Evolutionary conservation across 2,113 vertebrate genomes (phyloP).

Genomic region (Chloropsis cyanopogon): DNA sequence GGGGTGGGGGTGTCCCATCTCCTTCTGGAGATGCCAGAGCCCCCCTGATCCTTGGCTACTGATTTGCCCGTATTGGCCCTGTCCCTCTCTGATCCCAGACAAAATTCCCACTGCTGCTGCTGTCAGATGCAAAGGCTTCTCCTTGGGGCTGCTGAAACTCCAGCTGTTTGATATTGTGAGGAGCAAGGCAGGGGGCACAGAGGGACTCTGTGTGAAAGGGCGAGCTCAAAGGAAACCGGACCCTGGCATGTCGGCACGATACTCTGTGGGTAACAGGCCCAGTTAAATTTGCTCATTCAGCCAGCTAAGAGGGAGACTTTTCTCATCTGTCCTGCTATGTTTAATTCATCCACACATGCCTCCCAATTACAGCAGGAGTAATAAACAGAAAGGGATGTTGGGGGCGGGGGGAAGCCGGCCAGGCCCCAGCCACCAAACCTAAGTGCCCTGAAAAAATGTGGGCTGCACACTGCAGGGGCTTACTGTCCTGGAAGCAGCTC

Average conservation of each 20-base stretch:
- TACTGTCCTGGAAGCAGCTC: background rate
- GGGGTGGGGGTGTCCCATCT: background rate
- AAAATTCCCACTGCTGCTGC: slow-evolving; percentile 31
- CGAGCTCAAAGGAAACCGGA: slow-evolving; percentile 72
- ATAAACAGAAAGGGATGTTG: slow-evolving; percentile 35
- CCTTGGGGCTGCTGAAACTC: slow-evolving; percentile 59
- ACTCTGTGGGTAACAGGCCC: slow-evolving; percentile 76
- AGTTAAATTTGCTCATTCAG: slow-evolving; percentile 79
- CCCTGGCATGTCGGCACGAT: slow-evolving; percentile 68
- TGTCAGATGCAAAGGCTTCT: slow-evolving; percentile 43
- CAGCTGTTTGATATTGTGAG: slow-evolving; percentile 79
- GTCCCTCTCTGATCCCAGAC: background rate
- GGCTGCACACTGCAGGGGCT: background rate
- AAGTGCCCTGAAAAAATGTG: background rate
- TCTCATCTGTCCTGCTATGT: slow-evolving; percentile 69
- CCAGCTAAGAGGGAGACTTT: slow-evolving; percentile 72
- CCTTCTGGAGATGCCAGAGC: background rate
- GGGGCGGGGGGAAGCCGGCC: background rate
- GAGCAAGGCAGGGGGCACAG: slow-evolving; percentile 59
- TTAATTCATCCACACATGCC: slow-evolving; percentile 63
- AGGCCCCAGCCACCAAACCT: background rate
- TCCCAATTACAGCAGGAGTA: slow-evolving; percentile 51
- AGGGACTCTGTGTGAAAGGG: slow-evolving; percentile 74
- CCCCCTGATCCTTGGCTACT: background rate
- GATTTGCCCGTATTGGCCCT: background rate